phyloP scores from a whole-genome alignment of 2,888 invertebrate genomes.

The Therioaphis trifolii region DNA sequence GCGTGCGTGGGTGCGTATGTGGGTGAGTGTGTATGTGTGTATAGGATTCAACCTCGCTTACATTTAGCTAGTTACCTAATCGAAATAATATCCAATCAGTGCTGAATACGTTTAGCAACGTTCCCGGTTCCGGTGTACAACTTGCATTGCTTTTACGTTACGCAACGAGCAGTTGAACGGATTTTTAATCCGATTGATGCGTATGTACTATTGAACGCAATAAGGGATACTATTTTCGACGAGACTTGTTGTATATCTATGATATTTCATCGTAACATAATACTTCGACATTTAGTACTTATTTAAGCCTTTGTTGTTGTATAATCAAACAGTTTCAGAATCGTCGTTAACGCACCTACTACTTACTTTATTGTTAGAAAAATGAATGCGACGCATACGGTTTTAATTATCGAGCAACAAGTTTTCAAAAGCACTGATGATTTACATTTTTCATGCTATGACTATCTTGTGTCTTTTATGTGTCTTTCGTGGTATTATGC shows the following conservation, averaged over 20 bases:
- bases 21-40: background rate
- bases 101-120: background rate
- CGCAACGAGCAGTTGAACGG: constrained; percentile 53
- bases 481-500: background rate
- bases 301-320: background rate
- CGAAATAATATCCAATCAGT: constrained; percentile 42
- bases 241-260: background rate
- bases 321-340: background rate
- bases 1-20: no score
- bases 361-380: constrained; percentile 24
- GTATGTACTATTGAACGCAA: background rate
- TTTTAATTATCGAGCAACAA: constrained; percentile 59
- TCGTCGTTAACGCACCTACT: background rate
- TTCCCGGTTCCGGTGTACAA: background rate
- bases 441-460: constrained; percentile 10
- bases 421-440: constrained; percentile 39
- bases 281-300: background rate
- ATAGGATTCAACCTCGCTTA: background rate
- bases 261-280: background rate
- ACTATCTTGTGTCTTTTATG: constrained; percentile 10
- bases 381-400: constrained; percentile 23
- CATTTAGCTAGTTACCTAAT: constrained; percentile 29
- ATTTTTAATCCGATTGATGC: constrained; percentile 59
- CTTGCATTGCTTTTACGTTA: constrained; percentile 36
- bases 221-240: background rate